Percentiles rank a stretch among this genome's conserved stretches.
Evolutionary conservation across 2,888 invertebrate species (phyloP).

Genomic region (Eupithecia subfuscata): DNA sequence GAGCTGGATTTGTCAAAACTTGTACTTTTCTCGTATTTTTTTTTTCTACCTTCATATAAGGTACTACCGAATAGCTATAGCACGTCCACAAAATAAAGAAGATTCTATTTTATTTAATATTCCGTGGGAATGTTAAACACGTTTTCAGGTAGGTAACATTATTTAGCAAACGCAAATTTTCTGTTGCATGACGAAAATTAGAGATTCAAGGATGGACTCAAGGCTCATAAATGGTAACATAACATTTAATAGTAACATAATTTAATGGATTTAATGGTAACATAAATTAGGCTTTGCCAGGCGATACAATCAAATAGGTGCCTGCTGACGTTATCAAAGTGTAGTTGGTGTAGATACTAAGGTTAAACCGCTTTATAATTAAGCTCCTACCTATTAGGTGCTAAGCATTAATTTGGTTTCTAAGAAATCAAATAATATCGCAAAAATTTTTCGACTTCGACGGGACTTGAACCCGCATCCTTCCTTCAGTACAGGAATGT

Average conservation of each 20-base stretch:
- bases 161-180: not conserved
- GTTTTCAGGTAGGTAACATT: not conserved
- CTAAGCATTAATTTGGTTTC: not conserved
- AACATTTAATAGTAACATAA: no score
- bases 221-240: no score
- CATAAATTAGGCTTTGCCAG: not conserved
- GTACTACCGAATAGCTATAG: not conserved
- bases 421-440: no score
- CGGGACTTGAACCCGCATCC: no score
- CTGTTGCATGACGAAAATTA: constrained; percentile 1
- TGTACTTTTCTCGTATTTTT: not conserved
- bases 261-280: no score
- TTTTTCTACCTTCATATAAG: not conserved
- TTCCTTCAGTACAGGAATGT: no score
- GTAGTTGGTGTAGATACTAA: not conserved
- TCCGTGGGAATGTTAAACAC: not conserved
- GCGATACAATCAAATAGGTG: not conserved
- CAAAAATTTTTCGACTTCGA: no score
- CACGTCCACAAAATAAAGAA: not conserved
- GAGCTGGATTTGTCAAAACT: no score
- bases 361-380: not conserved
- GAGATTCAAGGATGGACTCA: not conserved
- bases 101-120: not conserved
- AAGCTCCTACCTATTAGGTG: not conserved
- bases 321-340: not conserved